Conservation (phyloP, 92 coral and sea anemone genomes). For the Virgularia gustaviana region DNA sequence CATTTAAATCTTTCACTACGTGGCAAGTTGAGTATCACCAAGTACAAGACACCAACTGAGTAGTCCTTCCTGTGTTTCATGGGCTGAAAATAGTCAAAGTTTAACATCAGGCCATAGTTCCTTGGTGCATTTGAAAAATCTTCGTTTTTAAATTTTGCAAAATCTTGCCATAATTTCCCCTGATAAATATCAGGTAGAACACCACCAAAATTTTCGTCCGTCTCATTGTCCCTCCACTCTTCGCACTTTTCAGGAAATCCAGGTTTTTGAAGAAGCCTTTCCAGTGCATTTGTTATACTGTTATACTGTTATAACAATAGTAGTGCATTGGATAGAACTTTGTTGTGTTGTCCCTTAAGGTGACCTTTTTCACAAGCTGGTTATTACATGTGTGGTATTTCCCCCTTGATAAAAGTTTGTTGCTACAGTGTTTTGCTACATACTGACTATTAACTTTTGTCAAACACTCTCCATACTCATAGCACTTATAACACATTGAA, state of each 20-base stretch:
- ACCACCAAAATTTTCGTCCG: conserved; percentile 18
- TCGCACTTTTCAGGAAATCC: conserved; percentile 31
- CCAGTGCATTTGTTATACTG: conserved; percentile 29
- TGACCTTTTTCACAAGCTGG: conserved; percentile 42
- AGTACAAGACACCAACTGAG: conserved; percentile 29
- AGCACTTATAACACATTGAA: conserved; percentile 45
- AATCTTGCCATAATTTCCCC: conserved; percentile 4
- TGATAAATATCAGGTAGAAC: conserved; percentile 4
- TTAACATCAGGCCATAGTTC: conserved; percentile 54
- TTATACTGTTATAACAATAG: conserved; percentile 40
- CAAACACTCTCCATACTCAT: conserved; percentile 32
- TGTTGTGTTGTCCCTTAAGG: conserved; percentile 27
- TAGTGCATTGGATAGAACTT: conserved; percentile 36
- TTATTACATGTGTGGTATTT: conserved; percentile 32
- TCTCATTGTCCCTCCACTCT: conserved; percentile 23
- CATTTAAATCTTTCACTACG: conserved; percentile 33
- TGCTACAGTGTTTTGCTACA: conserved; percentile 25
- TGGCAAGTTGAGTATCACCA: conserved; percentile 12
- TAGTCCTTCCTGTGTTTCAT: conserved; percentile 27
- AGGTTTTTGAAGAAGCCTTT: conserved; percentile 23
- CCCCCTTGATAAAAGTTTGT: conserved; percentile 37
- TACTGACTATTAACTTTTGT: conserved; percentile 14
- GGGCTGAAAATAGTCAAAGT: conserved; percentile 52
- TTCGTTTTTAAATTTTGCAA: neutral
- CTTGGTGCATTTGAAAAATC: conserved; percentile 40